Percentiles rank a stretch among this genome's conserved stretches.
Conservation (phyloP, 2,797 vertebrate species). For the Neoniphon sammara region DNA sequence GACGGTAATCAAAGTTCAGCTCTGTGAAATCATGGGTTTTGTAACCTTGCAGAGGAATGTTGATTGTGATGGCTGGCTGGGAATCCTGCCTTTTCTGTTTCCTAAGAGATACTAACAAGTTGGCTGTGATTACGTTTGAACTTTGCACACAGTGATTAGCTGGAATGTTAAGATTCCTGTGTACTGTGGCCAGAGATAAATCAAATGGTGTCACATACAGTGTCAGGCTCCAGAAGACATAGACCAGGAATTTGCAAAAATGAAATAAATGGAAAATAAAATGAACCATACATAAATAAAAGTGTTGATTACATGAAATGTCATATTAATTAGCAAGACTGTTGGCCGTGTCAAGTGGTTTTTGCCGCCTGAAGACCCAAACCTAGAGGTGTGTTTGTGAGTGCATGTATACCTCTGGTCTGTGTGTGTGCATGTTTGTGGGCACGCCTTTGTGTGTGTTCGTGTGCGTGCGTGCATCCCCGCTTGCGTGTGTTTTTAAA, state of each 20-base stretch:
- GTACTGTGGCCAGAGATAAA: conserved; percentile 72
- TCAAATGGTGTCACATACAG: conserved; percentile 65
- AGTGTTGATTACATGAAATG: background rate
- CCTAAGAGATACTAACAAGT: conserved; percentile 81
- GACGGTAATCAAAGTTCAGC: conserved; percentile 57
- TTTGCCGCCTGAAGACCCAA: background rate
- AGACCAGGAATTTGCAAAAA: background rate
- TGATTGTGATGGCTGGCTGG: conserved; percentile 81
- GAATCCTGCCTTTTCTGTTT: conserved; percentile 81
- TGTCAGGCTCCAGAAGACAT: conserved; percentile 34
- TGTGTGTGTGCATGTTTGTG: background rate
- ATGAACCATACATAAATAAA: background rate
- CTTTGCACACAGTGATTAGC: conserved; percentile 83
- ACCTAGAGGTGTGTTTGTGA: background rate
- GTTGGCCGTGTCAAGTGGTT: background rate
- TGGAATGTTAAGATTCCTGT: conserved; percentile 80
- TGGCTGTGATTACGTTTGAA: conserved; percentile 79
- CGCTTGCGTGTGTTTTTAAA: conserved; percentile 46
- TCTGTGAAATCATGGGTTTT: conserved; percentile 73
- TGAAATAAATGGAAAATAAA: background rate
- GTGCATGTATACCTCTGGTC: background rate
- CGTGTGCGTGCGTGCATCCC: conserved; percentile 31
- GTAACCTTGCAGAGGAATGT: conserved; percentile 84
- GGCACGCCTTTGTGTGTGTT: background rate
- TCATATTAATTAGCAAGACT: background rate